Conservation (phyloP, 2,113 vertebrate species). For the Saccopteryx bilineata region DNA sequence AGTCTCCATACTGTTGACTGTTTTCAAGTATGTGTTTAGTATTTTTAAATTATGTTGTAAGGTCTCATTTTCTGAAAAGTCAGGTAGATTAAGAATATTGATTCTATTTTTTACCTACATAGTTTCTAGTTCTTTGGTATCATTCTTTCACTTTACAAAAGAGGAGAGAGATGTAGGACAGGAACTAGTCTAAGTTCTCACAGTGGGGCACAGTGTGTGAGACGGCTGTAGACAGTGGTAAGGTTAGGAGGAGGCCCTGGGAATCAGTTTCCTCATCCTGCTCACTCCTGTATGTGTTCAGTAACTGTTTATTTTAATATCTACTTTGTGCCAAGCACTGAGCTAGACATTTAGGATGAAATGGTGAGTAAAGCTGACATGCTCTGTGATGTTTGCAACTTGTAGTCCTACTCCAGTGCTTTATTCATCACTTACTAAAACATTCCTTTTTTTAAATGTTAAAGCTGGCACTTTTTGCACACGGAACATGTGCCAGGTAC, state of each 20-base stretch:
- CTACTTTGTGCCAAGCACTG: background rate
- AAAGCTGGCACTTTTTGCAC: background rate
- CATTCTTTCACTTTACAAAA: background rate
- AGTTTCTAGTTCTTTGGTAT: background rate
- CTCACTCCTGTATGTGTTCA: background rate
- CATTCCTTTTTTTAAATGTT: background rate
- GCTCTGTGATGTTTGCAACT: background rate
- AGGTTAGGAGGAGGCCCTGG: background rate
- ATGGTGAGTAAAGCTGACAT: background rate
- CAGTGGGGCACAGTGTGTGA: too few species aligned
- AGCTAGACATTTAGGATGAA: background rate
- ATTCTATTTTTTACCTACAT: background rate
- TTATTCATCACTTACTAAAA: constrained; percentile 8
- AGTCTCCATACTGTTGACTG: constrained; percentile 24
- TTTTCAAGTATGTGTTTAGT: constrained; percentile 17
- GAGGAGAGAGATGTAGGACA: background rate
- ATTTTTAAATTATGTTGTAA: background rate
- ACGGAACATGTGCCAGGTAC: background rate
- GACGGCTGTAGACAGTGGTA: background rate
- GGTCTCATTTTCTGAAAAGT: constrained; percentile 26
- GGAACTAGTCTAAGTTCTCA: background rate
- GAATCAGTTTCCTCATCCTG: background rate
- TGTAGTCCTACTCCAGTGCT: background rate
- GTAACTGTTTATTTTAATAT: background rate
- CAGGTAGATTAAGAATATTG: background rate